These are phyloP conservation scores for Homalodisca vitripennis DNA, from an alignment of 1,140 invertebrate genomes.

Conservation along the genomic window DNA sequence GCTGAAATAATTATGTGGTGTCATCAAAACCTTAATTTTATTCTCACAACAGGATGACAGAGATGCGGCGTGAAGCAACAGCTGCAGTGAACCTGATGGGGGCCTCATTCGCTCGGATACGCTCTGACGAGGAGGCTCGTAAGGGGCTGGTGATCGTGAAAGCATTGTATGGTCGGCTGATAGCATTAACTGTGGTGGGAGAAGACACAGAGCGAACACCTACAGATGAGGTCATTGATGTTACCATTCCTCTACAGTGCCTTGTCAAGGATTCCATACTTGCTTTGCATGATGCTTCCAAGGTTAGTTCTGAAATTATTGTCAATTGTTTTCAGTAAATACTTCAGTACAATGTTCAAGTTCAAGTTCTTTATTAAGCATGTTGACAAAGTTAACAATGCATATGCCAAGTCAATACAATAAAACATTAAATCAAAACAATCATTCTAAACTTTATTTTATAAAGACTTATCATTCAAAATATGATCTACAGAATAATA, in stretches of 20 bases:
- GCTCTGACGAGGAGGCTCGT: conserved; percentile 71
- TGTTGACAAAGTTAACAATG: too few relatives aligned
- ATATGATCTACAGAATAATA: too few relatives aligned
- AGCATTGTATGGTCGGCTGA: conserved; percentile 77
- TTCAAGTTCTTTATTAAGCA: too few relatives aligned
- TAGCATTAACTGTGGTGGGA: not conserved
- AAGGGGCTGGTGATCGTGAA: conserved; percentile 83
- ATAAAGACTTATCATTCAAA: too few relatives aligned
- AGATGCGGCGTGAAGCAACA: conserved; percentile 79
- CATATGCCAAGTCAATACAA: too few relatives aligned
- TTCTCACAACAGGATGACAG: conserved; percentile 72
- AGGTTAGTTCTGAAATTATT: conserved; percentile 69
- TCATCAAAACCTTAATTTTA: too few relatives aligned
- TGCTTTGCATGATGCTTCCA: conserved; percentile 79
- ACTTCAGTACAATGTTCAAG: not conserved
- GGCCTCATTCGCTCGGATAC: conserved; percentile 73
- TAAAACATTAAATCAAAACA: too few relatives aligned
- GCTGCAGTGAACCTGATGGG: conserved; percentile 87
- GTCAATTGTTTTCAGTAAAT: too few relatives aligned
- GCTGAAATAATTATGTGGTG: too few relatives aligned
- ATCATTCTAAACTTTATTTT: too few relatives aligned
- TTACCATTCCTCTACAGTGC: conserved; percentile 91
- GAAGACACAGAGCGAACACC: not conserved
- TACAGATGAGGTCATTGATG: conserved; percentile 75
- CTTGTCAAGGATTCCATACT: conserved; percentile 89